These are phyloP conservation scores for Hemaris fuciformis DNA, from an alignment of 2,888 invertebrate genomes.

Conservation along the genomic window DNA sequence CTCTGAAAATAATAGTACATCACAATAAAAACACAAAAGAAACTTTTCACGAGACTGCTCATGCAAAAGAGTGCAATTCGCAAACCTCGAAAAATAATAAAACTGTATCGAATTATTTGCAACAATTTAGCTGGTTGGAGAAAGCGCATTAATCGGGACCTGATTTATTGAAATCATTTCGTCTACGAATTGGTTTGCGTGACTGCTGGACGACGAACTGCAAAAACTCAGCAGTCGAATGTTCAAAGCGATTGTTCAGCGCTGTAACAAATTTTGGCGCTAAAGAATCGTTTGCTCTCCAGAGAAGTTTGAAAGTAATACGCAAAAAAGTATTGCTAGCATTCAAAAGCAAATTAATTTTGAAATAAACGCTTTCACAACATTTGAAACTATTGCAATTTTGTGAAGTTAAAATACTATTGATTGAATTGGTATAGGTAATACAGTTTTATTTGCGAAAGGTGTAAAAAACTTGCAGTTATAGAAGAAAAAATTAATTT, in stretches of 20 bases:
- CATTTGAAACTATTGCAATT: neutral
- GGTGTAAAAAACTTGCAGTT: neutral
- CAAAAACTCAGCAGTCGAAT: slow-evolving; percentile 27
- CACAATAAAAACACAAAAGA: slow-evolving; percentile 12
- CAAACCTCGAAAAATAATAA: slow-evolving; percentile 14
- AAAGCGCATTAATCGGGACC: slow-evolving; percentile 40
- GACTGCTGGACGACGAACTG: slow-evolving; percentile 29
- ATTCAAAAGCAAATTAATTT: neutral
- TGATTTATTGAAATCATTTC: slow-evolving; percentile 31
- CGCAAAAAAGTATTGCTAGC: neutral
- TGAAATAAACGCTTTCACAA: neutral
- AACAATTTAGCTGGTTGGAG: slow-evolving; percentile 36
- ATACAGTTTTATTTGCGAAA: neutral
- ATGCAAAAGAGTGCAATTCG: slow-evolving; percentile 11
- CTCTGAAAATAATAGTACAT: neutral
- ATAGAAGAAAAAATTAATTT: neutral
- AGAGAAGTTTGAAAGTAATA: neutral
- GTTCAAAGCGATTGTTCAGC: slow-evolving; percentile 20
- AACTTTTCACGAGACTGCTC: slow-evolving; percentile 5
- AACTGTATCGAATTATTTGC: slow-evolving; percentile 34
- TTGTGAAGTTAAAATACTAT: neutral
- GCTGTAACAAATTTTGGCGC: neutral
- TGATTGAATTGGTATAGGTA: neutral
- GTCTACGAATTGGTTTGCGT: slow-evolving; percentile 22
- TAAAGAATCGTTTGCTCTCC: neutral